Conservation (phyloP, 2,797 vertebrate species). For the Micrastur ruficollis region DNA sequence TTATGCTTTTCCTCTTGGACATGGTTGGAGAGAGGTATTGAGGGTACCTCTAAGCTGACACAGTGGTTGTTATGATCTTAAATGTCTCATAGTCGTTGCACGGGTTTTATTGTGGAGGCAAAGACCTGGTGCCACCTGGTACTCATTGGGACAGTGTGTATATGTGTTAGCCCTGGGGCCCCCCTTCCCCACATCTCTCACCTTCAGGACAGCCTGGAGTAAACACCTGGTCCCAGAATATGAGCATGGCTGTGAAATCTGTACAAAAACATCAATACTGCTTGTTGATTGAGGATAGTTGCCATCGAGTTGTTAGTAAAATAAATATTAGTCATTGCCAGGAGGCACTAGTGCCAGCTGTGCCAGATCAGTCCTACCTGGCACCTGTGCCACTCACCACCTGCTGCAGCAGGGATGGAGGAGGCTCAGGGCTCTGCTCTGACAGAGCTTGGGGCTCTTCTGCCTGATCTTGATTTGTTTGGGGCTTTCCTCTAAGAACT, state of each 20-base stretch:
- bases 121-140: neutral
- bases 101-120: neutral
- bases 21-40: neutral
- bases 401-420: neutral
- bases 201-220: too few species aligned
- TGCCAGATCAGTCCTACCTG: neutral
- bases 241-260: neutral
- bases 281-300: neutral
- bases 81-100: neutral
- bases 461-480: neutral
- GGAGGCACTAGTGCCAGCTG: neutral
- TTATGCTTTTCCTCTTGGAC: neutral
- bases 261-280: neutral
- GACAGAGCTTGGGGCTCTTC: neutral
- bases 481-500: neutral
- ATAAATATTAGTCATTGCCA: neutral
- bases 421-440: neutral
- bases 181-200: rapidly evolving
- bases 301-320: neutral
- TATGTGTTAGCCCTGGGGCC: rapidly evolving
- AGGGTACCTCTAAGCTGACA: neutral
- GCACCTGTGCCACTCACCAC: rapidly evolving
- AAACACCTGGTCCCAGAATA: neutral
- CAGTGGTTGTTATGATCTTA: neutral
- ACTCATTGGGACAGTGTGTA: rapidly evolving